Conservation (phyloP, 2,888 invertebrate species). For the Rhodophaea formosa region DNA sequence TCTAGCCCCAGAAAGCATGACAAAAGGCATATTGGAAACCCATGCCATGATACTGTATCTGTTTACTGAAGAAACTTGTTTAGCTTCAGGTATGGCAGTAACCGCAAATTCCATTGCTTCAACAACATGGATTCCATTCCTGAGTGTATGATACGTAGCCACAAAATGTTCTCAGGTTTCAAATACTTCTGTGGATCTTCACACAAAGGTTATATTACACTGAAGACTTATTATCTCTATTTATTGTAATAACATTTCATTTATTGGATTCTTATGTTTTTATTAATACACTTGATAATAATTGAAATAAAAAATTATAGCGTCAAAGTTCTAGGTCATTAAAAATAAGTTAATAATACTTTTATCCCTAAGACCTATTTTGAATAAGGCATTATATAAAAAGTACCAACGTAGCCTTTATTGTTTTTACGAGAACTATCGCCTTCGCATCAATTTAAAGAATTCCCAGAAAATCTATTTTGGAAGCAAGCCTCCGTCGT, state of each 20-base stretch:
- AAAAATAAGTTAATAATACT: no score
- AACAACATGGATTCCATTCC: neutral
- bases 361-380: no score
- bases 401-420: no score
- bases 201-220: neutral
- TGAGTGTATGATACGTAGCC: neutral
- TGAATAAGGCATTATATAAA: no score
- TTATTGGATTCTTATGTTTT: neutral
- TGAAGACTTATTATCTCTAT: neutral
- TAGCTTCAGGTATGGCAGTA: neutral
- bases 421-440: no score
- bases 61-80: neutral
- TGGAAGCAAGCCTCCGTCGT: neutral
- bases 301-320: no score
- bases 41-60: neutral
- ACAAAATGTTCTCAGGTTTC: neutral
- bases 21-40: no score
- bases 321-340: no score
- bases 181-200: neutral
- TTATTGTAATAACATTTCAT: neutral
- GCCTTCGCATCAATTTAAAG: neutral
- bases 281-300: no score
- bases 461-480: neutral
- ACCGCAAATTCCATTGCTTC: neutral
- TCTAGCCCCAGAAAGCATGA: no score